phyloP scores from a whole-genome alignment of 2,888 invertebrate species.

The Chaetogeoica ovagalla region DNA sequence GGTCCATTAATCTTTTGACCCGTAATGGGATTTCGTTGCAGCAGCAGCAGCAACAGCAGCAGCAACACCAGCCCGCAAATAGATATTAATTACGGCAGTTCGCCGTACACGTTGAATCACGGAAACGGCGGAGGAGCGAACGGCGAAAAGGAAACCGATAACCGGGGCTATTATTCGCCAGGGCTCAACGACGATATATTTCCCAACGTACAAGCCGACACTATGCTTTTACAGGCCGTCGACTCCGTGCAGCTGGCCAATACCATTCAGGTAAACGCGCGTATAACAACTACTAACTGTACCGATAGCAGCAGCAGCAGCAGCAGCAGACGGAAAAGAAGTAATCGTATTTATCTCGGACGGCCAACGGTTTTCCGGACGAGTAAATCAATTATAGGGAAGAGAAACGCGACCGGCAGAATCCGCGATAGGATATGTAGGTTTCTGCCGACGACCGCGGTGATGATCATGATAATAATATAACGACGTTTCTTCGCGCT shows the following conservation, averaged over 20 bases:
- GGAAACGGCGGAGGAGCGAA: constrained; percentile 3
- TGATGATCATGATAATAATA: no score
- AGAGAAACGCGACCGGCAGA: no score
- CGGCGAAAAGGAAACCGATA: constrained; percentile 57
- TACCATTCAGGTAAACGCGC: constrained; percentile 59
- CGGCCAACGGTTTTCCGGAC: no score
- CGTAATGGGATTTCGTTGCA: constrained; percentile 52
- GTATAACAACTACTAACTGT: background rate
- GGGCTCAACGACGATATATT: constrained; percentile 75
- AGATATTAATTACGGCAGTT: constrained; percentile 52
- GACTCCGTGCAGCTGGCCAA: constrained; percentile 66
- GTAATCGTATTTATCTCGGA: background rate
- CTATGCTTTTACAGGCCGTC: constrained; percentile 70
- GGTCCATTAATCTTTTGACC: constrained; percentile 48
- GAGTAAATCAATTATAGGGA: no score
- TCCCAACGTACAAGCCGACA: constrained; percentile 68
- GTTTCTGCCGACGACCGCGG: no score
- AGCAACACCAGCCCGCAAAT: constrained; percentile 51
- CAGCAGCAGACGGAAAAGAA: background rate
- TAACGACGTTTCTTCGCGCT: no score
- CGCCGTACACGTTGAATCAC: constrained; percentile 45
- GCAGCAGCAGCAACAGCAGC: constrained; percentile 17
- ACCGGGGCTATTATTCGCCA: constrained; percentile 66
- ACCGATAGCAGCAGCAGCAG: background rate
- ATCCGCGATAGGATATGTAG: no score